Percentiles rank a stretch among this genome's conserved stretches.
These are phyloP conservation scores for Cyprinodon variegatus DNA, from an alignment of 2,113 vertebrate species.

Conservation along the genomic window DNA sequence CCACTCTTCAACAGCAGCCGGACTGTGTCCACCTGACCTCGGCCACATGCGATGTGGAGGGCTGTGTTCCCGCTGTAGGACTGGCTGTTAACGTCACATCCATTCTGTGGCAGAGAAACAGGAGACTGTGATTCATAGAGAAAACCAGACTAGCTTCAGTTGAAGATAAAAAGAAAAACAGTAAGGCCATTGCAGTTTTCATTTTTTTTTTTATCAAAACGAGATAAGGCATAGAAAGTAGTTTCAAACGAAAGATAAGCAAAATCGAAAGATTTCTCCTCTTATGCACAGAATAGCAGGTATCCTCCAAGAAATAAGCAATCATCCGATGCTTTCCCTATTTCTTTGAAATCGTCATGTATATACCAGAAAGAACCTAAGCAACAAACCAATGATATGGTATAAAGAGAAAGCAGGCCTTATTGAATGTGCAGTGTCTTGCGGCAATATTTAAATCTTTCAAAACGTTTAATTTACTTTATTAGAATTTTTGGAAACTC, in stretches of 20 bases:
- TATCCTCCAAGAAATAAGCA: slow-evolving; percentile 12
- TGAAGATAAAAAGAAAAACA: slow-evolving; percentile 21
- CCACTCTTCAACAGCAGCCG: slow-evolving; percentile 85
- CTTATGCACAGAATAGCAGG: neutral
- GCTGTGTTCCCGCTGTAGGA: slow-evolving; percentile 90
- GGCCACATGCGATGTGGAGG: slow-evolving; percentile 86
- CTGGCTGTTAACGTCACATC: slow-evolving; percentile 88
- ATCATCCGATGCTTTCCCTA: neutral
- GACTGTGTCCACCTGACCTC: slow-evolving; percentile 85
- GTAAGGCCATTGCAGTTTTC: neutral
- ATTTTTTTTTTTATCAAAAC: neutral
- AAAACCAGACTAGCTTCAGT: neutral
- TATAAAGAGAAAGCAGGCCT: slow-evolving; percentile 30
- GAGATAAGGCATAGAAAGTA: neutral
- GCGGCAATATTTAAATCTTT: neutral
- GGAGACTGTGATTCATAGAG: slow-evolving; percentile 32
- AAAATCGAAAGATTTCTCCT: neutral
- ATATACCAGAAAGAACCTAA: slow-evolving; percentile 6
- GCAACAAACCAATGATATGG: slow-evolving; percentile 20
- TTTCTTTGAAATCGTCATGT: slow-evolving; percentile 16
- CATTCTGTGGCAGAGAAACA: slow-evolving; percentile 71
- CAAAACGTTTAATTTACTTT: neutral
- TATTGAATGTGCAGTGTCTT: slow-evolving; percentile 2
- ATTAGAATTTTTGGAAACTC: neutral
- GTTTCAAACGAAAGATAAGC: slow-evolving; percentile 3